Evolutionary conservation across 2,797 vertebrate genomes (phyloP), one percentile per base, ranked within the genome.

Genomic region (Sardinella longiceps): DNA sequence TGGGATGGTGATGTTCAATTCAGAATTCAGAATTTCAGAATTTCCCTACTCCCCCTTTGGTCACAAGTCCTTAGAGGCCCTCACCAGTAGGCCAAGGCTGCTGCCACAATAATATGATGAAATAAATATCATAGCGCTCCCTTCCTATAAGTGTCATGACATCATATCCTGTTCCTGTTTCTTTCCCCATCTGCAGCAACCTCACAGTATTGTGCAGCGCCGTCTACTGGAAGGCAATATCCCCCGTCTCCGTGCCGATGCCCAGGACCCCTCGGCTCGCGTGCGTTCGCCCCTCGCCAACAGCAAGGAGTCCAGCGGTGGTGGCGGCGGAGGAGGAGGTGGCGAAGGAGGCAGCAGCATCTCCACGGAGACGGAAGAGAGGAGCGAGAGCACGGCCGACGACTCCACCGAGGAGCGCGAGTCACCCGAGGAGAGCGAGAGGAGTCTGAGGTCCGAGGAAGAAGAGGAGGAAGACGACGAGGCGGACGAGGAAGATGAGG

Each of bases 161-260:
- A 85, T 84, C 66, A 15, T 14, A 66, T 87, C 80, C 85, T 82
- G 43, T 85, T 48, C 1, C 48, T 63, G 14, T 87, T 30, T 77
- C 70, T 5, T 66, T 20, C 80, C 81, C 25, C 74, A 30, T 80
- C 82, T 50, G 60, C 87, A 98, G 98, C 97, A 98, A 95, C 97
- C 97, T n/a, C 97, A 97, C 90, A 97, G 93, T 2, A 97, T 99
- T 84, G 96, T 98, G 85, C 97, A 98, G 92, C 94, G 97, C 10
- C 97, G 97, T 87, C 96, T 98, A 88, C 88, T 97, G 90, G 97
- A 97, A 91, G 97, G 96, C 45, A 97, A 96, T 90, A 95, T 97
- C 87, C 95, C 94, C 0, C 92, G 93, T 87, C 92, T 97, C 81
- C 91, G 93, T 1, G 92, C 94, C 0, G 95, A 96, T 87, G 92